Evolutionary conservation across 1,140 invertebrate genomes (phyloP), one percentile per base, ranked within the genome.

Genomic region (Pseudomyrmex cubaensis): DNA sequence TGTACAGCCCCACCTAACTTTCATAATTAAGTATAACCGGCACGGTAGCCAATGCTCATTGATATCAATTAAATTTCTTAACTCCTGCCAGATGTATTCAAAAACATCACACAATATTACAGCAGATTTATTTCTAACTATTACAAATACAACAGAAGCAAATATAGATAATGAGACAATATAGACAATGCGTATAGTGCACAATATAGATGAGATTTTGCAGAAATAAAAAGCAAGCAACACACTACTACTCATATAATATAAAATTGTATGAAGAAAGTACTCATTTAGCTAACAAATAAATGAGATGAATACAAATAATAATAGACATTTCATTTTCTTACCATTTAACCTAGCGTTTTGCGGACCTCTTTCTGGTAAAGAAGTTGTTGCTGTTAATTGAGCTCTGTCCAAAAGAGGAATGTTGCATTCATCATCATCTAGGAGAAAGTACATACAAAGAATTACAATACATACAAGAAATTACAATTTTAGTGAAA

Each of bases 341-440:
- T 96, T 96, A 98, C 97, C 97, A 95, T 97, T 96, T 63, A 98
- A 94, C 90, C 95, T 95, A 3, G 97, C 97, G 95, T 98, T 97
- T 50, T 97, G 95, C 44, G 98, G 96, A 77, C 97, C 97, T 93
- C 97, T 95, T 83, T 97, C 97, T 25, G 95, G 95, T 73, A 98
- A 94, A 83, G 96, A 97, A 5, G 97, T 97, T 56, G 97, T 98
- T 46, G 97, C 97, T 90, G 95, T 96, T 50, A 98, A 90, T 72
- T 95, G 95, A 85, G 97, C 96, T 90, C 93, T 95, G 2, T 97
- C 96, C 88, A 98, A 93, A 54, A 98, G 93, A n/a, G 97, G 96
- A 84, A 96, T 95, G 92, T 97, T 97, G 92, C 97, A 98, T 93
- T 97, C 97, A 93, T 97, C 97, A 86, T 96, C 95, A 91, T 95